phyloP scores from a whole-genome alignment of 2,113 vertebrate genomes.

The Nipponia nippon region DNA sequence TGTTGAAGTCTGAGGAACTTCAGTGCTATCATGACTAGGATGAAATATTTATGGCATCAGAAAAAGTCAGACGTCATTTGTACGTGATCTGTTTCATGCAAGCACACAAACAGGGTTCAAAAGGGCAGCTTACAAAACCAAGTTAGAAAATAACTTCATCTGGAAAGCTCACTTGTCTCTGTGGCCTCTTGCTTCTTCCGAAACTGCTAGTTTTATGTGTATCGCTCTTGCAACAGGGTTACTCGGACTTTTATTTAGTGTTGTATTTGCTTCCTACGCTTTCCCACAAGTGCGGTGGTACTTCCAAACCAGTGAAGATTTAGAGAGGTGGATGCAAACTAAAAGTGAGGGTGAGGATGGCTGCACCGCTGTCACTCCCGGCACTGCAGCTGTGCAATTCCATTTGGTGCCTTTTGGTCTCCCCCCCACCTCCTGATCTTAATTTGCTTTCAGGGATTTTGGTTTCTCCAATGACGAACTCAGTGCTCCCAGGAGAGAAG shows the following conservation, averaged over 20 bases:
- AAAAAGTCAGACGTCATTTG: not conserved
- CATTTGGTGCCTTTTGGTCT: accelerated
- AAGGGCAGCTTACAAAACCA: not conserved
- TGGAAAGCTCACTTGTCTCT: not conserved
- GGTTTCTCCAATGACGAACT: not conserved
- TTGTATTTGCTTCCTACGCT: not conserved
- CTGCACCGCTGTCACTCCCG: too few relatives aligned
- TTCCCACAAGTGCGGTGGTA: accelerated
- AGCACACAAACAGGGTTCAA: too few relatives aligned
- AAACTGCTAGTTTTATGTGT: not conserved
- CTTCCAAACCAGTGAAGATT: not conserved
- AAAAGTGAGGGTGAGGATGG: not conserved
- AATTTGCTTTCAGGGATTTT: not conserved
- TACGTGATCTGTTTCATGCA: accelerated
- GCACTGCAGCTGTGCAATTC: not conserved
- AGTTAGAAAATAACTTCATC: not conserved
- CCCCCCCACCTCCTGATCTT: too few relatives aligned
- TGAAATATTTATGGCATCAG: not conserved
- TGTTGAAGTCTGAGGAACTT: not conserved
- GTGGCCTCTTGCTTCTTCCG: not conserved
- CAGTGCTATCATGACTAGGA: not conserved
- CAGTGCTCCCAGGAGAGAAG: not conserved
- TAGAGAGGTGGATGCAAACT: too few relatives aligned
- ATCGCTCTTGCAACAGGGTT: not conserved
- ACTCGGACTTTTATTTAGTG: not conserved